Evolutionary conservation across 2,888 invertebrate species (phyloP).

Genomic region (Apodemia mormo): DNA sequence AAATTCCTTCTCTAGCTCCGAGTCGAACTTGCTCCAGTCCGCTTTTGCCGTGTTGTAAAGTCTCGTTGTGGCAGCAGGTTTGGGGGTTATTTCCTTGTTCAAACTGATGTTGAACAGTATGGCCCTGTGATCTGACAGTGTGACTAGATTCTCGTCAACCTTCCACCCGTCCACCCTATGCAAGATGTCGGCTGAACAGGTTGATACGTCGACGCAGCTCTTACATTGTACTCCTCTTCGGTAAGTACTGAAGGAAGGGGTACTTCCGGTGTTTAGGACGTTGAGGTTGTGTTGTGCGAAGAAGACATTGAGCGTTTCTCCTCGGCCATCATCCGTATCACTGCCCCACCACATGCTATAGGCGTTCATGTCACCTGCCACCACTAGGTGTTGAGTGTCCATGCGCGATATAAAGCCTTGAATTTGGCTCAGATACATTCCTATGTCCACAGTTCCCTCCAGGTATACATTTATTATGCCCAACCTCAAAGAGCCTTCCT

Average conservation of each 20-base stretch:
- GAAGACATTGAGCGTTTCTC: too few species aligned
- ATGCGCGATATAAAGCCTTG: background rate
- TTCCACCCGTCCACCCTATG: background rate
- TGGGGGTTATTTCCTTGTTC: too few species aligned
- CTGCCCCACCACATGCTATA: background rate
- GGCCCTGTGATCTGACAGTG: background rate
- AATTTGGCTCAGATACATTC: background rate
- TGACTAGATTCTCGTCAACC: background rate
- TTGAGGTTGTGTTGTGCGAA: too few species aligned
- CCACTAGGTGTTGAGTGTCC: background rate
- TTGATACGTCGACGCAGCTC: background rate
- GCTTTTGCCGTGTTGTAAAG: too few species aligned
- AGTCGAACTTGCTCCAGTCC: too few species aligned
- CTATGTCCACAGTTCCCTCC: background rate
- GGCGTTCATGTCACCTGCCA: background rate
- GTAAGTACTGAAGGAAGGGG: background rate
- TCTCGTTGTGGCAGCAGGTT: too few species aligned
- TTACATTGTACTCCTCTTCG: background rate
- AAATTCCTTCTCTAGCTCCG: too few species aligned
- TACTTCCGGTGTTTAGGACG: background rate
- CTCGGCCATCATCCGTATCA: background rate
- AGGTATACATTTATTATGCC: background rate
- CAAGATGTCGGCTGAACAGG: background rate
- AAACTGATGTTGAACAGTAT: background rate
- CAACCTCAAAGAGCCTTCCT: too few species aligned